Percentiles rank a stretch among this genome's conserved stretches.
These are phyloP conservation scores for Pungitius pungitius DNA, from an alignment of 2,113 vertebrate genomes.

Conservation along the genomic window DNA sequence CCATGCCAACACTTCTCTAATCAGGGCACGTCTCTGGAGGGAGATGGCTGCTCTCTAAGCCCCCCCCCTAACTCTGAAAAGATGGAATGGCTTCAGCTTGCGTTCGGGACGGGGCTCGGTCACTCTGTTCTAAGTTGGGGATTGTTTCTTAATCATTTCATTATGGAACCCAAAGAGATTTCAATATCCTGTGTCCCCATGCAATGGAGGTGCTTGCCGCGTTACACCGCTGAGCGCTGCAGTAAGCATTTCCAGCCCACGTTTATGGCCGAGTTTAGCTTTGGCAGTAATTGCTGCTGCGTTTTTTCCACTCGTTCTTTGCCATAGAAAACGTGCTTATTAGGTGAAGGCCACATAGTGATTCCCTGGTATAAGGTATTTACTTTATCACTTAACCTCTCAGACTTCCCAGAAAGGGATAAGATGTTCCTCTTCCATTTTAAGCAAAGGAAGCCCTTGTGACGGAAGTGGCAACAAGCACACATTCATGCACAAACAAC, in stretches of 20 bases:
- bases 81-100: conserved; percentile 56
- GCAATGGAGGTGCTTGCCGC: conserved; percentile 51
- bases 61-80: conserved; percentile 67
- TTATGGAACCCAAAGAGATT: conserved; percentile 58
- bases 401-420: conserved; percentile 9
- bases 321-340: conserved; percentile 50
- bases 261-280: conserved; percentile 58
- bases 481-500: background rate
- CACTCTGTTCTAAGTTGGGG: conserved; percentile 40
- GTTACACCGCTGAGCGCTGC: conserved; percentile 57
- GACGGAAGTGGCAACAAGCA: background rate
- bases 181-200: conserved; percentile 61
- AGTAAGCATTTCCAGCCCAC: conserved; percentile 62
- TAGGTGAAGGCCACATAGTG: background rate
- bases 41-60: conserved; percentile 60
- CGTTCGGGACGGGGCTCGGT: conserved; percentile 23
- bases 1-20: conserved; percentile 66
- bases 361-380: conserved; percentile 8
- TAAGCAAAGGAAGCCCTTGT: no score
- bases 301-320: conserved; percentile 60
- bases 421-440: background rate
- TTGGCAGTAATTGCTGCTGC: conserved; percentile 59
- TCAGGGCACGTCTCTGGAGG: conserved; percentile 64
- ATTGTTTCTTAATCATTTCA: conserved; percentile 63
- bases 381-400: background rate